phyloP scores from a whole-genome alignment of 2,888 invertebrate genomes.

The Protophormia terraenovae region DNA sequence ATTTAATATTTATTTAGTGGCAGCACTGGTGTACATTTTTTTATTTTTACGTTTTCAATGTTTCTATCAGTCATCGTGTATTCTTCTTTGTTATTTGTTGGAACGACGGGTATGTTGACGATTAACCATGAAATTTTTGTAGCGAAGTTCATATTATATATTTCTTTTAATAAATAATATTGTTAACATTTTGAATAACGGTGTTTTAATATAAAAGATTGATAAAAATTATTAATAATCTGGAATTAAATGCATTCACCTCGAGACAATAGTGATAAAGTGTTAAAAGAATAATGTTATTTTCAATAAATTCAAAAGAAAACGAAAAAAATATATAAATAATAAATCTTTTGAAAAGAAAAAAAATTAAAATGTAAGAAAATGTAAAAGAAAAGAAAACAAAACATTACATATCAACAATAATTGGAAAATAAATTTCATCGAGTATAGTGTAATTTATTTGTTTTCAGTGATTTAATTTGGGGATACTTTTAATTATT shows the following conservation, averaged over 20 bases:
- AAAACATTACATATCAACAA: background rate
- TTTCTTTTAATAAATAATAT: background rate
- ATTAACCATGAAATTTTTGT: background rate
- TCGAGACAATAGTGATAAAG: background rate
- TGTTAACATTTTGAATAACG: background rate
- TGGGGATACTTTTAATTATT: no score
- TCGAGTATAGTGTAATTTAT: no score
- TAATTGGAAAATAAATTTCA: no score
- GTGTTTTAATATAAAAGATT: background rate
- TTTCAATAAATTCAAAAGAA: background rate
- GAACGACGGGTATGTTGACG: background rate
- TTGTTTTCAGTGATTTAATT: no score
- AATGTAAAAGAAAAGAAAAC: background rate
- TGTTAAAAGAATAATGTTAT: background rate
- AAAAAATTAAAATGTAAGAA: background rate
- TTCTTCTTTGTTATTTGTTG: background rate
- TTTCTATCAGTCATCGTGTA: constrained; percentile 23
- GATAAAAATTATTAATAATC: background rate
- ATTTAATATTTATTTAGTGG: no score
- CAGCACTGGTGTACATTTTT: background rate
- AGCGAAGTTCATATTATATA: background rate
- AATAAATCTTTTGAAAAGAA: background rate
- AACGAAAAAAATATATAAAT: background rate
- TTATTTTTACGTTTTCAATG: background rate
- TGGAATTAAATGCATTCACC: background rate